A percentile compares a stretch with the other conserved stretches of the same genome.
Conservation (phyloP, 2,113 vertebrate genomes). For the Thomomys bottae region DNA sequence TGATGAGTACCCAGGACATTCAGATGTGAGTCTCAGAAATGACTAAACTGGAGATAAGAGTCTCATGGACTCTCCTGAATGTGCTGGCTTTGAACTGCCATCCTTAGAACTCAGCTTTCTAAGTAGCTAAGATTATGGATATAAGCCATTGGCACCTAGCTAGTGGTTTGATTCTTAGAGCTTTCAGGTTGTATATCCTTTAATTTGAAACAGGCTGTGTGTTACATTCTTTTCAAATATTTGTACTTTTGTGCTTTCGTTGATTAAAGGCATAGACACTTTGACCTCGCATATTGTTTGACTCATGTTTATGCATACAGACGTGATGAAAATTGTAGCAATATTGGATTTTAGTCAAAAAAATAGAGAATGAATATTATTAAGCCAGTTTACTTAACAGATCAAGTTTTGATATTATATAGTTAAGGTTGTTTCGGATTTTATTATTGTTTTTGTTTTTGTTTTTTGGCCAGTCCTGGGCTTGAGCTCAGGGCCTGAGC, state of each 20-base stretch:
- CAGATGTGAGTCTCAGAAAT: background rate
- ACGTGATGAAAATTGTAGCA: background rate
- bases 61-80: no score
- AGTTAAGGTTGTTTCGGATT: background rate
- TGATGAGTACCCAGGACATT: background rate
- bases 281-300: background rate
- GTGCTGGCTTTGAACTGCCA: no score
- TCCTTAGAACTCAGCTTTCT: background rate
- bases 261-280: background rate
- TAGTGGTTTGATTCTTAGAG: background rate
- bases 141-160: background rate
- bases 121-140: background rate
- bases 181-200: background rate
- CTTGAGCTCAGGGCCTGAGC: no score
- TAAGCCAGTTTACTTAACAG: background rate
- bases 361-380: background rate
- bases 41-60: no score
- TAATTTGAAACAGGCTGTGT: background rate
- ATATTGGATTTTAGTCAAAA: background rate
- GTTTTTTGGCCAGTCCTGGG: no score
- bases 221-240: background rate
- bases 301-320: background rate
- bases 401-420: background rate
- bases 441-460: no score
- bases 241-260: background rate